These are phyloP conservation scores for Sceliomorpha sp. DNA, from an alignment of 2,888 invertebrate species.

Conservation along the genomic window DNA sequence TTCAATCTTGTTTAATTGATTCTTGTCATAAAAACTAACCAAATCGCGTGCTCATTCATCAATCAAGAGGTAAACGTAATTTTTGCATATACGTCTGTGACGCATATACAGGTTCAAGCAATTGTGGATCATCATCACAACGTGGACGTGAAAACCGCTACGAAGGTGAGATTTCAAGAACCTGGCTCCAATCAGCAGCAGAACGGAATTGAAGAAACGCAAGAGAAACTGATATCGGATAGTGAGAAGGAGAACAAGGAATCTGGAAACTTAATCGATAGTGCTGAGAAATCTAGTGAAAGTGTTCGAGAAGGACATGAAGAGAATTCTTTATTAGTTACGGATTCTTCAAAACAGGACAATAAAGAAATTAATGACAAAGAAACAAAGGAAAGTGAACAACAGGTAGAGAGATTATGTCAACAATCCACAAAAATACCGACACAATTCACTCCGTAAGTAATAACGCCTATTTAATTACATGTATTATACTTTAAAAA, in stretches of 20 bases:
- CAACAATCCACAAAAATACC: conserved; percentile 82
- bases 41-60: too few relatives aligned
- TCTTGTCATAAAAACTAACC: too few relatives aligned
- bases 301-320: neutral
- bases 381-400: conserved; percentile 73
- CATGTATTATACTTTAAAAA: too few relatives aligned
- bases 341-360: conserved; percentile 62
- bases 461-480: too few relatives aligned
- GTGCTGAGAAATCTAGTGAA: conserved; percentile 31
- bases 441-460: conserved; percentile 85
- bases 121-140: conserved; percentile 95
- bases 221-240: conserved; percentile 69
- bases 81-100: neutral
- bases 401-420: too few relatives aligned
- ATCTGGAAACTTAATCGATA: conserved; percentile 38
- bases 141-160: conserved; percentile 86
- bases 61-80: too few relatives aligned
- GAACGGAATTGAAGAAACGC: conserved; percentile 74
- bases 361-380: too few relatives aligned
- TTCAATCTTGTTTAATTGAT: conserved; percentile 42
- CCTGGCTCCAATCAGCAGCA: conserved; percentile 79
- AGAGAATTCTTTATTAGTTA: neutral
- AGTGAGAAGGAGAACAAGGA: conserved; percentile 69
- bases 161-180: conserved; percentile 94
- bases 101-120: conserved; percentile 88